Evolutionary conservation across 1,140 invertebrate species (phyloP), one percentile per base, ranked within the genome.

Genomic region (Venustaconcha ellipsiformis): DNA sequence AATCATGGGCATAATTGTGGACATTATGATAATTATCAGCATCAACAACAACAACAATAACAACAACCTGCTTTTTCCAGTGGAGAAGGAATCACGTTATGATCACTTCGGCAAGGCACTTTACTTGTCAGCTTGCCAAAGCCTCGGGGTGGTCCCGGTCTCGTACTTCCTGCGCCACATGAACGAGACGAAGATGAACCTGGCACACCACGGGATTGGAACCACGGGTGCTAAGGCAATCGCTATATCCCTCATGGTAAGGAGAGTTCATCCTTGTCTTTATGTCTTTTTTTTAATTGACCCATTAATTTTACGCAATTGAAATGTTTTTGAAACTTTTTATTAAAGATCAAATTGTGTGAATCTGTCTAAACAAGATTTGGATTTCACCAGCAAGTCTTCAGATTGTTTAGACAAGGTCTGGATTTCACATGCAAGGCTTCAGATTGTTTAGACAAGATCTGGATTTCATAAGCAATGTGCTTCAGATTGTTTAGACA

Each of bases 181-280:
- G 4, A 71, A 87, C 30, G 83, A 88, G 23, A 79, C 76, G 23
- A 74, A 81, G 37, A 80, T 89, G 48, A 69, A 71, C 12, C 86
- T 89, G 86, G 83, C 79, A 57, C 83, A 88, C 70, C 86, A 87
- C 63, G 87, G 86, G 18, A 81, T 89, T 14, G 88, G 88, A 5
- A 80, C 86, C 11, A 67, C 76, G 1, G 88, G 88, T 68, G 85
- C 85, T 65, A 86, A 86, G 78, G 87, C 88, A 17, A 84, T 89
- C n/a, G 77, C 85, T 20, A 80, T 83, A 17, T 84, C 88, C 12
- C 72, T 89, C 37, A 83, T 81, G 82, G 87, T 87, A 67, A 23
- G 23, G 23, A 1, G 58, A 15, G 62, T 59, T 64, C 26, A 17
- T 65, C n/a, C 11, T 11, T 13, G 59, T 18, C 18, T 6, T 74